Percentiles rank a stretch among this genome's conserved stretches.
phyloP scores from a whole-genome alignment of 2,797 vertebrate genomes.

The Acipenser oxyrinchus region DNA sequence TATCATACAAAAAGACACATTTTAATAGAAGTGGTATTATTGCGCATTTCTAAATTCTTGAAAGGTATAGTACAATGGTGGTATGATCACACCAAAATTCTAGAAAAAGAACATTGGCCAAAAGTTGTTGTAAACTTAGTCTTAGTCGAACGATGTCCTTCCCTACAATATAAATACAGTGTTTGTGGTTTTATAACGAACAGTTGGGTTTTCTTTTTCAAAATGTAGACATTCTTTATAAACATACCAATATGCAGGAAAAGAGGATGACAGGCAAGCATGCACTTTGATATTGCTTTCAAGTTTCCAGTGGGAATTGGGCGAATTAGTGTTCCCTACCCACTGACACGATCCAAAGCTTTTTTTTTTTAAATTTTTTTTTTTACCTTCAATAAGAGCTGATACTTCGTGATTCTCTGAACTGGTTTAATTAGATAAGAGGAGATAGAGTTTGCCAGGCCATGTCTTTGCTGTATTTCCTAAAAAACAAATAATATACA shows the following conservation, averaged over 20 bases:
- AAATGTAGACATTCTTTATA: conserved; percentile 3
- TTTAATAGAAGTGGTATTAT: too few relatives aligned
- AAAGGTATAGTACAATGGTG: too few relatives aligned
- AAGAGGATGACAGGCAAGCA: background rate
- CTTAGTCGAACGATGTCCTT: too few relatives aligned
- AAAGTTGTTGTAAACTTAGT: too few relatives aligned
- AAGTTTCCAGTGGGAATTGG: background rate
- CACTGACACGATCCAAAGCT: background rate
- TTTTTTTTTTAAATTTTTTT: background rate
- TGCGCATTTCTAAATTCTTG: too few relatives aligned
- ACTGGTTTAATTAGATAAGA: conserved; percentile 98
- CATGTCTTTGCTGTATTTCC: conserved; percentile 93
- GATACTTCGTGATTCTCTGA: conserved; percentile 98
- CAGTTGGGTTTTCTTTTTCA: background rate
- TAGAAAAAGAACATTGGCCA: too few relatives aligned
- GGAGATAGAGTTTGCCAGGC: conserved; percentile 92
- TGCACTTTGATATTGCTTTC: background rate
- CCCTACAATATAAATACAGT: background rate
- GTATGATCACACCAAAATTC: too few relatives aligned
- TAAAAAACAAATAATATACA: conserved; percentile 26
- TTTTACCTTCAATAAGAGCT: conserved; percentile 88
- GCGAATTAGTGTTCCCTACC: conserved; percentile 2
- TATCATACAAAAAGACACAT: too few relatives aligned
- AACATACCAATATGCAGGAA: background rate
- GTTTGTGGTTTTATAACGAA: background rate